Evolutionary conservation across 2,888 invertebrate genomes (phyloP).

Genomic region (Agrotis puta): DNA sequence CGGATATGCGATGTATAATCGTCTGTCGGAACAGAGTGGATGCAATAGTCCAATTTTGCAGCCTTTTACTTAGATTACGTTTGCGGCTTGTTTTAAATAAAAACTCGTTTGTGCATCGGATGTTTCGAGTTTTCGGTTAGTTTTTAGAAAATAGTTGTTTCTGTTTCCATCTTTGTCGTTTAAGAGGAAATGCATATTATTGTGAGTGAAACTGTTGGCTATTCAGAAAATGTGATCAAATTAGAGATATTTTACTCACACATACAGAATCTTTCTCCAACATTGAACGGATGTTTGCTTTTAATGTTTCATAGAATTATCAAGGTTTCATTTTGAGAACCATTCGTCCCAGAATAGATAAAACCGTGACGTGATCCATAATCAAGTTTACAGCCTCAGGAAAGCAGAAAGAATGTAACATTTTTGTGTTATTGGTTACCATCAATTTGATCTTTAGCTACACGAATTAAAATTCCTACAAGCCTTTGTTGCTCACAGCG

Average conservation of each 20-base stretch:
- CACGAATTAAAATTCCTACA: constrained; percentile 67
- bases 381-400: constrained; percentile 63
- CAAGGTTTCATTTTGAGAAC: constrained; percentile 24
- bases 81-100: constrained; percentile 80
- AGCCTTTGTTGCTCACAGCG: constrained; percentile 65
- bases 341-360: constrained; percentile 47
- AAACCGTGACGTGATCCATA: constrained; percentile 61
- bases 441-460: constrained; percentile 65
- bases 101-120: constrained; percentile 78
- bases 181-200: constrained; percentile 45
- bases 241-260: constrained; percentile 46
- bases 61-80: constrained; percentile 90
- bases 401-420: constrained; percentile 63
- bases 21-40: constrained; percentile 88
- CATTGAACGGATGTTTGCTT: constrained; percentile 27
- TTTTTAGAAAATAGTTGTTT: constrained; percentile 56
- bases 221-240: constrained; percentile 57
- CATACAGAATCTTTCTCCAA: constrained; percentile 37
- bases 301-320: constrained; percentile 18
- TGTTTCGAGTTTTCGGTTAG: constrained; percentile 64
- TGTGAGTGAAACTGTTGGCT: constrained; percentile 44
- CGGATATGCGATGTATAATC: constrained; percentile 90
- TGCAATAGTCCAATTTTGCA: constrained; percentile 91
- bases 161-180: constrained; percentile 35
- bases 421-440: constrained; percentile 62